These are phyloP conservation scores for Balanococcus diminutus DNA, from an alignment of 2,888 invertebrate species.

Conservation along the genomic window DNA sequence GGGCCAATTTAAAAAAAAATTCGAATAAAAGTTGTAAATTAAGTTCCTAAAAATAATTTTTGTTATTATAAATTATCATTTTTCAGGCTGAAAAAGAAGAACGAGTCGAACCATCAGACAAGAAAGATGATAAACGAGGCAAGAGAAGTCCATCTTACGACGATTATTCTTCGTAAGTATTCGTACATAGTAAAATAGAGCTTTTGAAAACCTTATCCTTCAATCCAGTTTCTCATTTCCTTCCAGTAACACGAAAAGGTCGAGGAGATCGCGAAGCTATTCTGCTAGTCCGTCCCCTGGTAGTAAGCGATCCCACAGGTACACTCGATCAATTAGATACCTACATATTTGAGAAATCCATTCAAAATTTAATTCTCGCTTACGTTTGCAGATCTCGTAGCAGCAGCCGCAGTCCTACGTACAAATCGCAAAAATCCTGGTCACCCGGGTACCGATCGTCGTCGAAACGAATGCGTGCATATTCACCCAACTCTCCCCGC, in stretches of 20 bases:
- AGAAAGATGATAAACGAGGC: constrained; percentile 62
- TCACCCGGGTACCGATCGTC: constrained; percentile 55
- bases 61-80: constrained; percentile 52
- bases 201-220: neutral
- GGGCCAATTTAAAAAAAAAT: no score
- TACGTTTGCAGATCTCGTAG: constrained; percentile 56
- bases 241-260: constrained; percentile 56
- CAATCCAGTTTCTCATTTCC: neutral
- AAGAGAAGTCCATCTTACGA: constrained; percentile 60
- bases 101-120: constrained; percentile 59
- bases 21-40: no score
- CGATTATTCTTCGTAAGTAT: constrained; percentile 50
- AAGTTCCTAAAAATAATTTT: no score
- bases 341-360: neutral
- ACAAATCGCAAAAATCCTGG: constrained; percentile 56
- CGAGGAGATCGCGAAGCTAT: constrained; percentile 59
- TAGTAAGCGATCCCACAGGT: constrained; percentile 59
- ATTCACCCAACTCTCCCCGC: constrained; percentile 60
- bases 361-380: neutral
- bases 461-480: constrained; percentile 55
- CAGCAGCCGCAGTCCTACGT: constrained; percentile 57
- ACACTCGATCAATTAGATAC: constrained; percentile 31
- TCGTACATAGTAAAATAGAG: neutral
- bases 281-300: constrained; percentile 59
- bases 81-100: constrained; percentile 58